Evolutionary conservation across 2,797 vertebrate species (phyloP), one percentile per base, ranked within the genome.

Genomic region (Sebastes kiyomatsui): DNA sequence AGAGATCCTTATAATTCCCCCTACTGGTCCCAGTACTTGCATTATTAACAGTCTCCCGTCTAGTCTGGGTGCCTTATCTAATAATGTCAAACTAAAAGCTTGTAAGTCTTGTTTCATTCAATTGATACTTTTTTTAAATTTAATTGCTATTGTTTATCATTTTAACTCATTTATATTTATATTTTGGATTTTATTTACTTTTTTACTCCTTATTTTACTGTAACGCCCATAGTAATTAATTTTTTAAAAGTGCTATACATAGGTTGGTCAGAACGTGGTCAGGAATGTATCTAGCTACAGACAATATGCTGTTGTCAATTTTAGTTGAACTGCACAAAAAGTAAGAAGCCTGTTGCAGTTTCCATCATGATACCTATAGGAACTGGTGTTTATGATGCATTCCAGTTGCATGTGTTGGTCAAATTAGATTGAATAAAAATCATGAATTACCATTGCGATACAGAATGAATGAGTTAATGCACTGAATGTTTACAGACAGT

Each of bases 11-110:
- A 55, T 64, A 46, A 46, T 28, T 42, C 28, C 56, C 56, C n/a
- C n/a, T 56, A 8, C n/a, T 69, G 67, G 64, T 59, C 52, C 59
- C 32, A 66, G 64, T 12, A 28, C 27, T 30, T 61, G 22, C 35
- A 62, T 64, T 72, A 67, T 75, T 68, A 65, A 80, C 25, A 59
- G 25, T 30, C 46, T 54, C 30, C 30, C 0, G n/a, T 73, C n/a
- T 33, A 16, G 60, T 30, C 59, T 67, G 54, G 7, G 14, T 72
- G n/a, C 33, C 58, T 76, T 65, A 30, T 73, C 16, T 61, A 69
- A 80, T 77, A 60, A 67, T 54, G 9, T 77, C 22, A n/a, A 60
- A 70, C 22, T 66, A 76, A 62, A 64, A 62, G 38, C 25, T n/a
- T 61, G 27, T 66, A 42, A 46, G 42, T 46, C 42, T 46, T 46